phyloP scores from a whole-genome alignment of 1,140 invertebrate species.

The Drosophila lacteicornis region DNA sequence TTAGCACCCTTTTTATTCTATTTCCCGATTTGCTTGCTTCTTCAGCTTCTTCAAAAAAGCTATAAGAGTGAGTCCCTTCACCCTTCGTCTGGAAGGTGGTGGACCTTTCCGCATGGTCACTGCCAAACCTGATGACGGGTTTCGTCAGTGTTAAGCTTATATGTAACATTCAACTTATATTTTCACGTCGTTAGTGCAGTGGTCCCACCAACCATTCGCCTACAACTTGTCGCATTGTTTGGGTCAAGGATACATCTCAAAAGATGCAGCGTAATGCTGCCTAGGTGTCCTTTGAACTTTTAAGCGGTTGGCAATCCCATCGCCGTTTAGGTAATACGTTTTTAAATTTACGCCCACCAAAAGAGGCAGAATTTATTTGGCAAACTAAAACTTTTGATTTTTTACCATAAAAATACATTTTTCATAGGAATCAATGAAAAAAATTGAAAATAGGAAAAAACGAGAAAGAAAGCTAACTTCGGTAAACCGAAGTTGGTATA shows the following conservation, averaged over 20 bases:
- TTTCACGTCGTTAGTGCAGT: conserved; percentile 30
- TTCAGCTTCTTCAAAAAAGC: conserved; percentile 24
- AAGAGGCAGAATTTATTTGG: no score
- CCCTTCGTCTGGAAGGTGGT: conserved; percentile 43
- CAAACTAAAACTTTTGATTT: no score
- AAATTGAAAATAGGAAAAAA: no score
- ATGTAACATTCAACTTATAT: conserved; percentile 45
- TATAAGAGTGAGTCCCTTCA: not conserved
- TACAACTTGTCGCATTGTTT: conserved; percentile 69
- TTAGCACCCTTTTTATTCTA: conserved; percentile 25
- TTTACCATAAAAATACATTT: no score
- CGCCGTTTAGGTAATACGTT: no score
- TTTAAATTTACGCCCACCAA: no score
- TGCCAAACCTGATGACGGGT: conserved; percentile 26
- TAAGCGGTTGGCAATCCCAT: conserved; percentile 23
- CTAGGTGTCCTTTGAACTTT: conserved; percentile 61
- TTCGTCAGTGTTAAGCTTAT: conserved; percentile 6
- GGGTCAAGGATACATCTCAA: conserved; percentile 65
- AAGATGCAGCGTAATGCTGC: conserved; percentile 39
- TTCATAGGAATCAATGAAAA: no score
- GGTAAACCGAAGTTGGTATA: no score
- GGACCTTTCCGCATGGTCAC: conserved; percentile 57
- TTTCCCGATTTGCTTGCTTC: conserved; percentile 28
- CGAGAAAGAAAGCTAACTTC: no score
- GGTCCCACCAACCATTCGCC: conserved; percentile 18